A percentile compares a stretch with the other conserved stretches of the same genome.
phyloP scores from a whole-genome alignment of 1,140 invertebrate genomes.

The Apis cerana region DNA sequence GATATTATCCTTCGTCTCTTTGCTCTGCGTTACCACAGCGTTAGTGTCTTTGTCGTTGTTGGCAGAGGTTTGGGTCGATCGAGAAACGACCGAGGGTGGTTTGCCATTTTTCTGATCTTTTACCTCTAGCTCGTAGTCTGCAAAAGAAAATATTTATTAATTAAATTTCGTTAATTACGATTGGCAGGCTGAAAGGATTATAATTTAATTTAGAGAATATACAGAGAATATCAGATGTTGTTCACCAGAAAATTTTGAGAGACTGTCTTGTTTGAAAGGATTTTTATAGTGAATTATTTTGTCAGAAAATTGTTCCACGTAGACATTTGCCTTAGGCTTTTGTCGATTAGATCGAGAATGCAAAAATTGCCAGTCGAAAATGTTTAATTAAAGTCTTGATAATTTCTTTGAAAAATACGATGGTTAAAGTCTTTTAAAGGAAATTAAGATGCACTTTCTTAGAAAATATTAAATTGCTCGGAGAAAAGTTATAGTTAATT shows the following conservation, averaged over 20 bases:
- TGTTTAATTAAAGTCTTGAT: slow-evolving; percentile 23
- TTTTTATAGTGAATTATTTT: too few species aligned
- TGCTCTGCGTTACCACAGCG: slow-evolving; percentile 35
- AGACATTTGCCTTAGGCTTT: slow-evolving; percentile 22
- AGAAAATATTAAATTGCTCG: background rate
- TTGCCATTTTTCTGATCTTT: slow-evolving; percentile 69
- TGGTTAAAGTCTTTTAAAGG: background rate
- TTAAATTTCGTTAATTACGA: background rate
- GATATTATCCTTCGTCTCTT: slow-evolving; percentile 59
- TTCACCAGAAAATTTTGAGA: background rate
- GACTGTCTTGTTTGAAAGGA: background rate
- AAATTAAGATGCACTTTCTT: background rate
- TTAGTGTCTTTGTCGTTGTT: slow-evolving; percentile 62
- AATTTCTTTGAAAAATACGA: background rate
- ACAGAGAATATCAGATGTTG: too few species aligned
- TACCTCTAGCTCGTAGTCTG: slow-evolving; percentile 72
- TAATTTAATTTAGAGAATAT: background rate
- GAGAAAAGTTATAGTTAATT: background rate
- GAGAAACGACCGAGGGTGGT: slow-evolving; percentile 51
- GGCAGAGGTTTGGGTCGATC: slow-evolving; percentile 69
- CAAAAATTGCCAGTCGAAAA: background rate
- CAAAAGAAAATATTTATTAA: background rate
- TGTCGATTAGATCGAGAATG: background rate
- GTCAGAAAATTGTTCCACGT: background rate
- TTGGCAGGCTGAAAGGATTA: background rate